Base-by-base conservation (phyloP, 2,888 invertebrate genomes). In the Fragum sueziense region DNA sequence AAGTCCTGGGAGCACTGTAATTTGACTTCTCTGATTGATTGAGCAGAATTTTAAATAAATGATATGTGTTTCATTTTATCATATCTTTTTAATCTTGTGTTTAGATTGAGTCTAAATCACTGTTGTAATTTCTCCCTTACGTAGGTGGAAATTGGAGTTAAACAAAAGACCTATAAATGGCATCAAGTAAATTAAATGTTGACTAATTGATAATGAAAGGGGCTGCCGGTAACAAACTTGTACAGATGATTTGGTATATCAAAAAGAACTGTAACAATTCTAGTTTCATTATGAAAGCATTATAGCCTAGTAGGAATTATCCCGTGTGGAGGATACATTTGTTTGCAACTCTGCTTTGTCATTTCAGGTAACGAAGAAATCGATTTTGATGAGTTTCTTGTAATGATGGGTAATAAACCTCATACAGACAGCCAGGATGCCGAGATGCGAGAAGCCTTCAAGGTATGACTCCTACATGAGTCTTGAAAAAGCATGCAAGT, bases 331-430 rank as follows among this genome's bases (percentile, higher is more conserved):
- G 37, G 37, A 37, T 6, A 2, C n/a, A 17, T 2, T 1, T 1
- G 31, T 27, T 2, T 11, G 29, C 29, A 29, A 29, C 61, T 1
- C 6, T 31, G 14, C 4, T 27, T 68, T 2, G 6, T 59, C 20
- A 11, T 61, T 65, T 6, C 29, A 85, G 85, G 81, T n/a, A 79
- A 85, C 70, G 83, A 81, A 37, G 70, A 71, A 29, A 80, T 85
- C n/a, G 81, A 82, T 51, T 81, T 85, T 62, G 78, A 83, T 68
- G 85, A 85, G 61, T 85, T 85, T 51, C 31, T 77, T 2, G 47
- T 37, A 6, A 71, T 83, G 71, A 80, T 85, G 78, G 27, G 47
- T 20, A 54, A 34, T 47, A 81, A 78, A 47, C 76, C 81, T 37
- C 82, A 79, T 76, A 78, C 80, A 22, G 65, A 78, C 25, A 77